phyloP scores from a whole-genome alignment of 2,888 invertebrate genomes.

The Teleogryllus oceanicus region DNA sequence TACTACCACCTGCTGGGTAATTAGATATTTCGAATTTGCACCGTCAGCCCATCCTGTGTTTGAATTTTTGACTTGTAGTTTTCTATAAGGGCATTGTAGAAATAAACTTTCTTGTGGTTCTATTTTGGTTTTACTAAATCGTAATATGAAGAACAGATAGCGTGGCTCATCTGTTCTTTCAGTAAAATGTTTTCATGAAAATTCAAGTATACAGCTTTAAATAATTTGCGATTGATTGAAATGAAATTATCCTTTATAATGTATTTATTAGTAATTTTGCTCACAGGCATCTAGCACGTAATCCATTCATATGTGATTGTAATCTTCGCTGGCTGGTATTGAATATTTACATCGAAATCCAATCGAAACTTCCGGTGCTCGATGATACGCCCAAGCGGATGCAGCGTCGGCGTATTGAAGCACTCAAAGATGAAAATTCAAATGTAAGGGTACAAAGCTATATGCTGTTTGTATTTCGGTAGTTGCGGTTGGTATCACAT shows the following conservation, averaged over 20 bases:
- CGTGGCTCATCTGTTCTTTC: too few relatives aligned
- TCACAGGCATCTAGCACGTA: slow-evolving; percentile 86
- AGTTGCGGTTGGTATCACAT: too few relatives aligned
- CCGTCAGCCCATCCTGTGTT: too few relatives aligned
- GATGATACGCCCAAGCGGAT: slow-evolving; percentile 91
- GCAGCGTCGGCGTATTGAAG: slow-evolving; percentile 83
- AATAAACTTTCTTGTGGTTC: too few relatives aligned
- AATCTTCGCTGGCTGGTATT: slow-evolving; percentile 92
- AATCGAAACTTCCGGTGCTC: slow-evolving; percentile 94
- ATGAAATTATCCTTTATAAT: too few relatives aligned
- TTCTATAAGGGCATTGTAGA: too few relatives aligned
- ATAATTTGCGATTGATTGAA: not conserved
- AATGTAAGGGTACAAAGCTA: slow-evolving; percentile 65
- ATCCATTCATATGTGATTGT: slow-evolving; percentile 98
- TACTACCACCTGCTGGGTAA: too few relatives aligned
- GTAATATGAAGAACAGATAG: too few relatives aligned
- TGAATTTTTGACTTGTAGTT: too few relatives aligned
- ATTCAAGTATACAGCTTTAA: not conserved
- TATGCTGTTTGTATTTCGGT: not conserved
- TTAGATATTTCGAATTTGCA: too few relatives aligned
- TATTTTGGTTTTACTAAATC: too few relatives aligned
- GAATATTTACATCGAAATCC: slow-evolving; percentile 89
- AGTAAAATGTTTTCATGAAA: too few relatives aligned
- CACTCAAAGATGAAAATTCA: slow-evolving; percentile 88
- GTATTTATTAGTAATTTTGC: slow-evolving; percentile 25